Evolutionary conservation across 2,113 vertebrate species (phyloP), one percentile per base, ranked within the genome.

Genomic region (Rutilus rutilus): DNA sequence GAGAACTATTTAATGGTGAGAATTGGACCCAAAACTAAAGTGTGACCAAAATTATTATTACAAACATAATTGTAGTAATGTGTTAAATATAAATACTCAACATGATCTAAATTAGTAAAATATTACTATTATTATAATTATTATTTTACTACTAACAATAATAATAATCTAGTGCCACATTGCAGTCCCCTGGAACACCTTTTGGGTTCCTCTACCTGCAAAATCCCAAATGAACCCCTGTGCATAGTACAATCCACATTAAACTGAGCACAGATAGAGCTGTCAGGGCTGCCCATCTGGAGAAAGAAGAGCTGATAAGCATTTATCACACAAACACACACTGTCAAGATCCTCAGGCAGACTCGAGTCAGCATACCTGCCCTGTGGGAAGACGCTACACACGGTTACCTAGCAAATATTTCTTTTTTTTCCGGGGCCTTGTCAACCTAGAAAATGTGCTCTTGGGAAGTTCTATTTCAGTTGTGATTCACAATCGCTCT

Each of bases 241-340:
- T 6, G 9, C 9, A 75, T 45, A 87, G 76, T 88, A 54, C 67
- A 69, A 84, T 59, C 75, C 86, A 64, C 62, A 64, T 81, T 87
- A 89, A 82, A 81, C 27, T 80, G 47, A 69, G 21, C 86, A 83
- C 78, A 88, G 79, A 91, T 89, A 94, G 84, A 94, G 85, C 88
- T 91, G 91, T 93, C 90, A 93, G 69, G 88, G 85, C 76, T 23
- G 50, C 80, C 85, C 88, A 90, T 90, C 45, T 45, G 76, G 89
- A 74, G 71, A 80, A 64, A 59, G 23, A 69, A 65, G 52, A n/a
- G 64, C 73, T 71, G 65, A 84, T 83, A 83, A 81, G 54, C 59
- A 84, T 78, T 90, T 86, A 89, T 90, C 89, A 87, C 78, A 79
- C 84, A 85, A 64, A 86, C 65, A 78, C 82, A 90, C 86, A 87